Conservation (phyloP, 2,797 vertebrate genomes). For the Rhinogobio ventralis region DNA sequence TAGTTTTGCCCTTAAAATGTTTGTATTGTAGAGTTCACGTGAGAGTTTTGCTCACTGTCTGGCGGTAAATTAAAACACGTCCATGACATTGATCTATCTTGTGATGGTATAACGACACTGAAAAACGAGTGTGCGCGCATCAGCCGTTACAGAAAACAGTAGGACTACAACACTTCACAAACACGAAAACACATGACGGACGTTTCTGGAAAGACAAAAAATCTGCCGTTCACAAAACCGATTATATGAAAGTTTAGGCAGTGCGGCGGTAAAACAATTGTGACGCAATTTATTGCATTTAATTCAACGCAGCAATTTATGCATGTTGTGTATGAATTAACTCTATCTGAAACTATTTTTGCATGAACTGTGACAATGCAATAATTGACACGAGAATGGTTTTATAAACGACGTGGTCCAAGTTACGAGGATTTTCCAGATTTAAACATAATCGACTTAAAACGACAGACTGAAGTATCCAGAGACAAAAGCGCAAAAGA, state of each 20-base stretch:
- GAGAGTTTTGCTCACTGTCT: not conserved
- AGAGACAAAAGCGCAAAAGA: not conserved
- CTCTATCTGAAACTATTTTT: not conserved
- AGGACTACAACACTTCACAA: not conserved
- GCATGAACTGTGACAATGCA: not conserved
- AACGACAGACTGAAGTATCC: conserved; percentile 11
- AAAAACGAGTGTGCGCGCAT: too few relatives aligned
- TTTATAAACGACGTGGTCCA: not conserved
- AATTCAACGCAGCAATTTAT: conserved; percentile 72
- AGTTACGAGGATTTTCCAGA: not conserved
- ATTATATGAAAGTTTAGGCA: conserved; percentile 66
- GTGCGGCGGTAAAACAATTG: conserved; percentile 26
- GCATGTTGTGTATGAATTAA: not conserved
- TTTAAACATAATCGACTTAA: conserved; percentile 4
- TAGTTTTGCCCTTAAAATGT: not conserved
- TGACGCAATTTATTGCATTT: not conserved
- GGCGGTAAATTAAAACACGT: not conserved
- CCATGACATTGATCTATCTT: not conserved
- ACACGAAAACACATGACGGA: not conserved
- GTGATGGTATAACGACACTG: not conserved
- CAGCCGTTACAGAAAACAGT: not conserved
- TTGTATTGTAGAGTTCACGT: not conserved
- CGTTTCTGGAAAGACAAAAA: not conserved
- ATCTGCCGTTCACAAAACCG: conserved; percentile 41
- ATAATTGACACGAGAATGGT: not conserved